Evolutionary conservation across 2,888 invertebrate genomes (phyloP), one percentile per base, ranked within the genome.

Genomic region (Mechanitis mazaeus): DNA sequence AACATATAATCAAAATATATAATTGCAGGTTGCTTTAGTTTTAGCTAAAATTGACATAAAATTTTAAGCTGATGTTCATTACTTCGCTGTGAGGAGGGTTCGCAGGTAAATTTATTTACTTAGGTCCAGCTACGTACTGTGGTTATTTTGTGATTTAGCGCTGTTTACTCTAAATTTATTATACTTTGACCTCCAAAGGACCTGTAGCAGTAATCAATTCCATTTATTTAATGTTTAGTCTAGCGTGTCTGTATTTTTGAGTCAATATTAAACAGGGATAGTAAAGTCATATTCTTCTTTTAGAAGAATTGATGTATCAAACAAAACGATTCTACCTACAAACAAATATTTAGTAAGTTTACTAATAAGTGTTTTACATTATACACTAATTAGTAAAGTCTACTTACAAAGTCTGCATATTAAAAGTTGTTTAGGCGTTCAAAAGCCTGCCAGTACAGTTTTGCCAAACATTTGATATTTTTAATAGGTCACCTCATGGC

Each of bases 401-500:
- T 20, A 20, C 1, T 20, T 31, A 50, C 50, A 50, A 50, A 31
- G 7, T 31, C 7, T 50, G 50, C 31, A 31, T 31, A 56, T 60
- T 63, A 63, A 65, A 65, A 60, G 65, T 65, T 56, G 47, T 33
- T 45, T 47, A 45, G 31, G 45, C 47, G 38, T 38, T 55, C 35
- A n/a, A n/a, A 47, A 47, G 47, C n/a, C n/a, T 11, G 63, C 60
- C 60, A 65, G 63, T 57, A 54, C 45, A 33, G 28, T 58, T 58
- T 55, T 60, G 63, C 65, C 65, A 63, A 63, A 63, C 45, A 35
- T 59, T 56, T 60, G 33, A 56, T 56, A 20, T 57, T 50, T 31
- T 28, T 31, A 9, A 50, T 50, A 50, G 50, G 50, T 28, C 50
- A 50, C 31, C 7, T 50, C 31, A 50, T 28, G 50, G 50, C 50